These are phyloP conservation scores for Corythornis madagascariensis DNA, from an alignment of 2,113 vertebrate species.

Conservation along the genomic window DNA sequence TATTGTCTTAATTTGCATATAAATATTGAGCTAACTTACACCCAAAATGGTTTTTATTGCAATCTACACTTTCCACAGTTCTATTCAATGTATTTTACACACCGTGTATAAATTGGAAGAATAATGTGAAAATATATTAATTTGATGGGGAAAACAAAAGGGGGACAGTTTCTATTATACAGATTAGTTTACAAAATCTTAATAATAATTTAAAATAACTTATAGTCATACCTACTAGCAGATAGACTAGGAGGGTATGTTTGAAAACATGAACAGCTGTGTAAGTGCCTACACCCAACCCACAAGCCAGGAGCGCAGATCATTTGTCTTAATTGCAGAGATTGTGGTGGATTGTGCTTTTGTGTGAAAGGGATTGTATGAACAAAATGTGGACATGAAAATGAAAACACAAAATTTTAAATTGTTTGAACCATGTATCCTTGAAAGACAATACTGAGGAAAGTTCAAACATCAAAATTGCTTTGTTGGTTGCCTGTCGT, in stretches of 20 bases:
- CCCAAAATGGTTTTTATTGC: slow-evolving; percentile 70
- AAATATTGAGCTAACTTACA: slow-evolving; percentile 82
- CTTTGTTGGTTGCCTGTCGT: background rate
- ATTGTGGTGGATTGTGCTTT: background rate
- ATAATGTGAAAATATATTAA: slow-evolving; percentile 35
- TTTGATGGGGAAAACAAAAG: slow-evolving; percentile 4
- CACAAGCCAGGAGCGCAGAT: background rate
- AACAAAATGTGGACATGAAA: background rate
- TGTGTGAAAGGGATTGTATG: background rate
- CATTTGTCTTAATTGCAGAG: background rate
- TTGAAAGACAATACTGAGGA: background rate
- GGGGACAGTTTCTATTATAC: background rate
- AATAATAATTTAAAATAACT: background rate
- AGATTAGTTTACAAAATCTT: background rate
- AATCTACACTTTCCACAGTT: slow-evolving; percentile 37
- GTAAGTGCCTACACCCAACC: background rate
- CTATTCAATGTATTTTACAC: slow-evolving; percentile 47
- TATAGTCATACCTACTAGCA: background rate
- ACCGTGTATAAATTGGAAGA: slow-evolving; percentile 34
- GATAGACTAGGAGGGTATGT: background rate
- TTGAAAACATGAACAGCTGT: background rate
- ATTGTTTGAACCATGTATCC: background rate
- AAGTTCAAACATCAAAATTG: background rate
- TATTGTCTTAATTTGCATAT: slow-evolving; percentile 78
- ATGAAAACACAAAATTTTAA: background rate